Conservation (phyloP, 2,113 vertebrate genomes). For the Bostrychus sinensis region DNA sequence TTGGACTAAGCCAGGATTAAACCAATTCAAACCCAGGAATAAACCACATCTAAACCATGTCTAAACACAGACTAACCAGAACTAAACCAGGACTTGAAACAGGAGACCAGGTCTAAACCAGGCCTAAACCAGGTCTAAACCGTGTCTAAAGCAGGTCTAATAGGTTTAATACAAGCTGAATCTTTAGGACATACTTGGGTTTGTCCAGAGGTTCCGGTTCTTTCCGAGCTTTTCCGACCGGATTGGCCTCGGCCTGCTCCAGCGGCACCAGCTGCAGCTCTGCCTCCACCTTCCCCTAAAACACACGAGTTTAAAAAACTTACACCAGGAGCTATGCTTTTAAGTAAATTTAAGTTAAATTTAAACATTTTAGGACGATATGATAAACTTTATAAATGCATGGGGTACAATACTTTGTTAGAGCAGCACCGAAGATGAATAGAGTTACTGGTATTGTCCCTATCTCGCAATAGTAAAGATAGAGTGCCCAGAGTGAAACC, state of each 20-base stretch:
- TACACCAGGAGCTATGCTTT: too few species aligned
- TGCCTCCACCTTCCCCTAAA: slow-evolving; percentile 92
- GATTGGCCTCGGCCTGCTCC: slow-evolving; percentile 88
- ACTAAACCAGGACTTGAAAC: not conserved
- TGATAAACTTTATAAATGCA: too few species aligned
- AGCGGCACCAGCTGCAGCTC: slow-evolving; percentile 89
- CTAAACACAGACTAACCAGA: not conserved
- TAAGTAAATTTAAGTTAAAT: too few species aligned
- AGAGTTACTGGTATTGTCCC: too few species aligned
- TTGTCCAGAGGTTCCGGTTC: slow-evolving; percentile 93
- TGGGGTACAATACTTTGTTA: too few species aligned
- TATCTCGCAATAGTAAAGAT: too few species aligned
- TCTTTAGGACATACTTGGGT: slow-evolving; percentile 84
- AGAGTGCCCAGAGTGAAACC: too few species aligned
- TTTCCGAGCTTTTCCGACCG: slow-evolving; percentile 88
- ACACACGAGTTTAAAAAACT: slow-evolving; percentile 14
- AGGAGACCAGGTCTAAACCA: not conserved
- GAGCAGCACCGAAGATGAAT: too few species aligned
- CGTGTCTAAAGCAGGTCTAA: not conserved
- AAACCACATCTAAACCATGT: not conserved
- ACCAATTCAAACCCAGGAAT: too few species aligned
- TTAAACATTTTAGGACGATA: too few species aligned
- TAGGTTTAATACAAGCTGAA: not conserved
- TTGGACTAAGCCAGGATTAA: not conserved
- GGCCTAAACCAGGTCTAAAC: not conserved